Percentiles rank a stretch among this genome's conserved stretches.
phyloP scores from a whole-genome alignment of 2,888 invertebrate genomes.

The Schrankia costaestrigalis region DNA sequence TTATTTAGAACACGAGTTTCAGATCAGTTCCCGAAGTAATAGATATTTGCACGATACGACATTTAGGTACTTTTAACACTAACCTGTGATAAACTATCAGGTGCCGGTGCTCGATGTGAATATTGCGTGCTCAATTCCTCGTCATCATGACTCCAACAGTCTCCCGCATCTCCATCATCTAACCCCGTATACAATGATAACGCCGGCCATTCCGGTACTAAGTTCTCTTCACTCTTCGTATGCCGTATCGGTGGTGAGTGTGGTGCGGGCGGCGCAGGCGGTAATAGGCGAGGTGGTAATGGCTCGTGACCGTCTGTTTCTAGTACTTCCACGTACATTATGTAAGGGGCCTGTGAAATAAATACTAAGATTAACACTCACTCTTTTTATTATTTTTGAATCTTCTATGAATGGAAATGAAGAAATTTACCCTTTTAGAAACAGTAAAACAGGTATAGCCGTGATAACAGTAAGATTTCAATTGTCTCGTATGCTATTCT shows the following conservation, averaged over 20 bases:
- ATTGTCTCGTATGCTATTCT: no score
- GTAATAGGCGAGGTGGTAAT: conserved; percentile 93
- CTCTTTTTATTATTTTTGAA: no score
- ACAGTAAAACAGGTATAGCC: neutral
- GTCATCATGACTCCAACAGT: conserved; percentile 97
- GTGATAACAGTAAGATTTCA: conserved; percentile 1
- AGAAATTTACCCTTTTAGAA: neutral
- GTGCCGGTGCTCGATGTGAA: conserved; percentile 57
- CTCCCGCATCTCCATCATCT: conserved; percentile 77
- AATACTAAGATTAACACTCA: neutral
- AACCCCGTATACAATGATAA: conserved; percentile 64
- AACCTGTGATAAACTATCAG: conserved; percentile 90
- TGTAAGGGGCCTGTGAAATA: conserved; percentile 89
- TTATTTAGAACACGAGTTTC: no score
- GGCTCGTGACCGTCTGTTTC: conserved; percentile 88
- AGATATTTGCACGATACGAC: no score
- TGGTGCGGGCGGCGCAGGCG: conserved; percentile 87
- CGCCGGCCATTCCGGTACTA: conserved; percentile 81
- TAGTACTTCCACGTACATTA: conserved; percentile 98
- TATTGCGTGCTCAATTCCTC: conserved; percentile 87
- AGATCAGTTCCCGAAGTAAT: no score
- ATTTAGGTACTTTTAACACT: no score
- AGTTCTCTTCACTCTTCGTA: conserved; percentile 96
- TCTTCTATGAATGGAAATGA: no score
- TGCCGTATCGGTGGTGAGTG: conserved; percentile 87